These are phyloP conservation scores for Geotrypetes seraphini DNA, from an alignment of 2,797 vertebrate genomes.

Conservation along the genomic window DNA sequence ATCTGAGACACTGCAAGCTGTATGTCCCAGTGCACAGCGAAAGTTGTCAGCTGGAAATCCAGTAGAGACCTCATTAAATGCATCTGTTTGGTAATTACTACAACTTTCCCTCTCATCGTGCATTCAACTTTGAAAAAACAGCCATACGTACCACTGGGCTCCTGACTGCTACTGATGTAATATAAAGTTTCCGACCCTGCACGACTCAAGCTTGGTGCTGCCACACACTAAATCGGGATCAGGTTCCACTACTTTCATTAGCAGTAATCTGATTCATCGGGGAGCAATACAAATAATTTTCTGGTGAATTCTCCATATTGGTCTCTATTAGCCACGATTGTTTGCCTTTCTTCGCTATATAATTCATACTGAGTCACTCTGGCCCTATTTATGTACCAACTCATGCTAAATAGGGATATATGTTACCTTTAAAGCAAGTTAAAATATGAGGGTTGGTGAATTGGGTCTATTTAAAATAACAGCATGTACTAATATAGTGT, in stretches of 20 bases:
- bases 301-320: too few relatives aligned
- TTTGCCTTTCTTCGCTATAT: too few relatives aligned
- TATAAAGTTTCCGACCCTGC: not conserved
- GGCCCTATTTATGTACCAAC: too few relatives aligned
- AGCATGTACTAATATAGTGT: too few relatives aligned
- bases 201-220: constrained; percentile 1
- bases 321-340: too few relatives aligned
- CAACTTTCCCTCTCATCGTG: constrained; percentile 23
- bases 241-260: not conserved
- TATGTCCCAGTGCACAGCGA: constrained; percentile 12
- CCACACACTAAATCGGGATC: not conserved
- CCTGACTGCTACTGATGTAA: not conserved
- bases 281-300: too few relatives aligned
- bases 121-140: constrained; percentile 13
- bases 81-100: constrained; percentile 44
- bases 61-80: constrained; percentile 52
- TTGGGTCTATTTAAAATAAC: too few relatives aligned
- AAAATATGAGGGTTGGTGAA: too few relatives aligned
- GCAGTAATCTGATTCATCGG: not conserved
- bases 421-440: too few relatives aligned
- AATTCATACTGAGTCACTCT: too few relatives aligned
- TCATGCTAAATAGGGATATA: too few relatives aligned
- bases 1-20: constrained; percentile 31
- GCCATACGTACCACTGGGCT: not conserved
- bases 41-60: constrained; percentile 30